Evolutionary conservation across 2,797 vertebrate species (phyloP).

Genomic region (Ptychadena robeensis): DNA sequence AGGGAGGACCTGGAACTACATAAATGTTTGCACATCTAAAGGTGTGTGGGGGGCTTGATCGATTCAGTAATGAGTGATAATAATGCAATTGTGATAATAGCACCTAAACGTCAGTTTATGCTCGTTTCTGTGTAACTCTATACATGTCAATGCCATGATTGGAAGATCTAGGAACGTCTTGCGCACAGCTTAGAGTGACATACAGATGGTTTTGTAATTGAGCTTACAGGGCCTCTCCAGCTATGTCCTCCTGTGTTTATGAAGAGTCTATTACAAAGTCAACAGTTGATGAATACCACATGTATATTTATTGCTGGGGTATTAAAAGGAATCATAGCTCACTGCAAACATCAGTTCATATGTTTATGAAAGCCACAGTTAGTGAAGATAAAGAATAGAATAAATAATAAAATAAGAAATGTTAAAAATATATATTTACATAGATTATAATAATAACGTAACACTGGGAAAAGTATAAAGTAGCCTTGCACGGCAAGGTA

Average conservation of each 20-base stretch:
- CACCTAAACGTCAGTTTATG: neutral
- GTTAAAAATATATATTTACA: too few species aligned
- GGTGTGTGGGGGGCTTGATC: too few species aligned
- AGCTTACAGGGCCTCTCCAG: constrained; percentile 27
- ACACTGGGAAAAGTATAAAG: too few species aligned
- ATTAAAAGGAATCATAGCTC: constrained; percentile 14
- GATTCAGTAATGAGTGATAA: neutral
- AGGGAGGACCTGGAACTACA: too few species aligned
- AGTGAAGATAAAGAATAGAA: constrained; percentile 2
- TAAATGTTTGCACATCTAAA: too few species aligned
- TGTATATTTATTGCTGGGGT: constrained; percentile 44
- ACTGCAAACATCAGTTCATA: constrained; percentile 9
- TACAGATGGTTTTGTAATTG: constrained; percentile 49
- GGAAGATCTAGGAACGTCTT: constrained; percentile 5
- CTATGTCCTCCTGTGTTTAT: constrained; percentile 38
- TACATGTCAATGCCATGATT: constrained; percentile 3
- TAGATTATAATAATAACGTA: too few species aligned
- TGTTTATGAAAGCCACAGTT: neutral
- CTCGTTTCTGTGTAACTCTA: neutral
- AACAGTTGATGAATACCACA: constrained; percentile 49
- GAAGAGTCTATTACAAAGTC: constrained; percentile 47
- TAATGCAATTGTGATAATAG: neutral
- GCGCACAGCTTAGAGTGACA: neutral
- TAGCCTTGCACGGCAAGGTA: too few species aligned
- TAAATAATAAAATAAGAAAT: neutral